These are phyloP conservation scores for Dicentrarchus labrax DNA, from an alignment of 2,113 vertebrate genomes.

Conservation along the genomic window DNA sequence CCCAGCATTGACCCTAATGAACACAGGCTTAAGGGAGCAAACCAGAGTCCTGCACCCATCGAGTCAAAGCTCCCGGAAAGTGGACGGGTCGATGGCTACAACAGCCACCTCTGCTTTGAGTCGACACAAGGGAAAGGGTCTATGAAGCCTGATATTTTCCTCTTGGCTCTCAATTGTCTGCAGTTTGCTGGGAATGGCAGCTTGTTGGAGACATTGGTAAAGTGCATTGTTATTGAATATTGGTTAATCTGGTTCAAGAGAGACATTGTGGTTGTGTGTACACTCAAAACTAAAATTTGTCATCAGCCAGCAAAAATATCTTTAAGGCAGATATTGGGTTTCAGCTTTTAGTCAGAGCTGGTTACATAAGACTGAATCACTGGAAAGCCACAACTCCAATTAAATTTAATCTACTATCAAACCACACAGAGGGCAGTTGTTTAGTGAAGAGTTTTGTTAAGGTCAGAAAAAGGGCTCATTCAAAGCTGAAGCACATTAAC, in stretches of 20 bases:
- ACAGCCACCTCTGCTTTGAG: constrained; percentile 35
- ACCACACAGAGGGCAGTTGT: constrained; percentile 1
- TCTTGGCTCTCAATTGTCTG: constrained; percentile 1
- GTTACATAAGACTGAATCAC: constrained; percentile 1
- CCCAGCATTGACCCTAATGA: constrained; percentile 52
- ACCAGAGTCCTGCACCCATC: constrained; percentile 16
- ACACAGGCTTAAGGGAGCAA: constrained; percentile 55
- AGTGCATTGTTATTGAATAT: constrained; percentile 35
- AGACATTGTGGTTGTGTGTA: constrained; percentile 12
- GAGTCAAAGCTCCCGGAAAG: constrained; percentile 33
- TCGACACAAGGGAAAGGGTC: constrained; percentile 22
- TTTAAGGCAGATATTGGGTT: constrained; percentile 21
- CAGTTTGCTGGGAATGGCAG: constrained; percentile 14
- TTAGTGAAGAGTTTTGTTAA: constrained; percentile 16
- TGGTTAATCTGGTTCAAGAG: neutral
- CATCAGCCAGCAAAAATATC: neutral
- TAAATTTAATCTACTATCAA: constrained; percentile 28
- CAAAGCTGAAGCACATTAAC: neutral
- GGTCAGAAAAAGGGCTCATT: constrained; percentile 36
- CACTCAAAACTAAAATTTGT: constrained; percentile 35
- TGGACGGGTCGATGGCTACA: constrained; percentile 38
- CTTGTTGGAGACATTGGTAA: constrained; percentile 7
- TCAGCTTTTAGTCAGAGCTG: constrained; percentile 20
- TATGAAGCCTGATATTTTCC: constrained; percentile 35
- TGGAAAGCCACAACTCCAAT: constrained; percentile 36